Evolutionary conservation across 2,113 vertebrate species (phyloP).

Genomic region (Glaucidium brasilianum): DNA sequence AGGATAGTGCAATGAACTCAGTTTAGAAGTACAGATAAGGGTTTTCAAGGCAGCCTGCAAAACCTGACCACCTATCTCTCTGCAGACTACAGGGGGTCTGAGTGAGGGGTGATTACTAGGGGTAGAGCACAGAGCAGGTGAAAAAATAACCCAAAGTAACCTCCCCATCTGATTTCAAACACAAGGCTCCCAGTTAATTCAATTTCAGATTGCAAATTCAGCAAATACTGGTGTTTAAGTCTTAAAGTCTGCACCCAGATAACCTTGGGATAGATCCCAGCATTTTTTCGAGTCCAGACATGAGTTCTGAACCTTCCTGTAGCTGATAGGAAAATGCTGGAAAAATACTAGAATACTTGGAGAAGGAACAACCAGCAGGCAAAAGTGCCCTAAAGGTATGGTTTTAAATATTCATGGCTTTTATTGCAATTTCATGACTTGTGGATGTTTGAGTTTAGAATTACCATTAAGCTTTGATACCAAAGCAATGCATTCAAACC

Average conservation of each 20-base stretch:
- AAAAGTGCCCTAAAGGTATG: not conserved
- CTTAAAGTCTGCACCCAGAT: not conserved
- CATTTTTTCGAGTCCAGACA: not conserved
- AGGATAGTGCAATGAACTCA: not conserved
- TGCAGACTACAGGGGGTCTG: accelerated
- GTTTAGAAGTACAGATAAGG: not conserved
- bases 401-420: not conserved
- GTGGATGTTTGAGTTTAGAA: not conserved
- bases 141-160: not conserved
- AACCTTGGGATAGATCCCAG: not conserved
- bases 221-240: not conserved
- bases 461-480: not conserved
- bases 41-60: not conserved
- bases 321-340: not conserved
- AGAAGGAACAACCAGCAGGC: not conserved
- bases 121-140: not conserved
- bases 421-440: not conserved
- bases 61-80: not conserved
- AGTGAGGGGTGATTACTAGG: not conserved
- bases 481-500: not conserved
- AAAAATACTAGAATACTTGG: not conserved
- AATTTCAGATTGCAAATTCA: not conserved
- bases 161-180: not conserved
- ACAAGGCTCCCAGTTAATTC: not conserved
- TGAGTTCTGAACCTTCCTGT: not conserved